Percentiles rank a stretch among this genome's conserved stretches.
Evolutionary conservation across 2,797 vertebrate genomes (phyloP).

Genomic region (Ataeniobius toweri): DNA sequence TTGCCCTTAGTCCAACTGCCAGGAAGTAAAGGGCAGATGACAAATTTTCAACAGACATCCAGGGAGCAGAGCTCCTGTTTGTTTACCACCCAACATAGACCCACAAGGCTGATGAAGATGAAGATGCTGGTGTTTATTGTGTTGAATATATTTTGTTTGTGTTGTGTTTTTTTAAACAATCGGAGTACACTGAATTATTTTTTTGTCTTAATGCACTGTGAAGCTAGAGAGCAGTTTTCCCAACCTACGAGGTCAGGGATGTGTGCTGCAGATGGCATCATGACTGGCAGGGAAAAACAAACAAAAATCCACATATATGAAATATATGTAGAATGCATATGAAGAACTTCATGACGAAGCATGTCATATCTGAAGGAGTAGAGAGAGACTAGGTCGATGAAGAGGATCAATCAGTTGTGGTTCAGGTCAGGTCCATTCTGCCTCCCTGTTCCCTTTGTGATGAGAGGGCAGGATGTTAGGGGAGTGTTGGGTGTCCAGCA

Average conservation of each 20-base stretch:
- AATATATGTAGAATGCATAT: slow-evolving; percentile 71
- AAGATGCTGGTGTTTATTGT: slow-evolving; percentile 66
- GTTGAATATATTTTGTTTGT: slow-evolving; percentile 40
- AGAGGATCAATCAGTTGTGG: slow-evolving; percentile 64
- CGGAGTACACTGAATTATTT: slow-evolving; percentile 83
- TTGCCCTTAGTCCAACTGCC: slow-evolving; percentile 51
- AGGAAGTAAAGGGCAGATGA: slow-evolving; percentile 47
- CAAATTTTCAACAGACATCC: slow-evolving; percentile 39
- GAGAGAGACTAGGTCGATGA: slow-evolving; percentile 64
- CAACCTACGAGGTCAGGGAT: slow-evolving; percentile 73
- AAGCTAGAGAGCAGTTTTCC: slow-evolving; percentile 75
- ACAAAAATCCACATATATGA: slow-evolving; percentile 58
- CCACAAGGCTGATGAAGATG: slow-evolving; percentile 77
- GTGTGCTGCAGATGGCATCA: slow-evolving; percentile 58
- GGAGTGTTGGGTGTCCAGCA: slow-evolving; percentile 61
- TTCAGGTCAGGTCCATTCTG: slow-evolving; percentile 49
- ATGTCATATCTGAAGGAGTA: slow-evolving; percentile 57
- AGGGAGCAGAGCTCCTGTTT: slow-evolving; percentile 51
- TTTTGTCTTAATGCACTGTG: slow-evolving; percentile 87
- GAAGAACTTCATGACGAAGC: slow-evolving; percentile 65
- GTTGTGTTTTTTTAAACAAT: slow-evolving; percentile 61
- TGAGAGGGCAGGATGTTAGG: slow-evolving; percentile 53
- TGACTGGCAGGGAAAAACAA: slow-evolving; percentile 64
- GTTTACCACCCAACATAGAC: slow-evolving; percentile 65
- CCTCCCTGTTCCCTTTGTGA: slow-evolving; percentile 41